Evolutionary conservation across 2,888 invertebrate species (phyloP).

Genomic region (Scaptodrosophila latifasciaeformis): DNA sequence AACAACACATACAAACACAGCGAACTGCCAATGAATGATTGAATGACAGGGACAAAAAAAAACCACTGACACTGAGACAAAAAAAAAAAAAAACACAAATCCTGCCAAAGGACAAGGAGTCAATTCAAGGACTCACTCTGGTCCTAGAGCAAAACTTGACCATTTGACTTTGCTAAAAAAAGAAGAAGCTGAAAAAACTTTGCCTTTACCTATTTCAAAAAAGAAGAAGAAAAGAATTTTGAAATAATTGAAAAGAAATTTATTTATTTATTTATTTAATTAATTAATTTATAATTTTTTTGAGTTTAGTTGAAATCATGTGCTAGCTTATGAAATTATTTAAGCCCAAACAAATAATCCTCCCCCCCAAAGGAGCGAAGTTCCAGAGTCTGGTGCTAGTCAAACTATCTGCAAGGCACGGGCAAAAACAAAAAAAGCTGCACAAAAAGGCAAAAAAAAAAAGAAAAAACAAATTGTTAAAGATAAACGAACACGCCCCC

Average conservation of each 20-base stretch:
- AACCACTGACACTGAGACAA: slow-evolving; percentile 21
- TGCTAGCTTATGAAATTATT: too few species aligned
- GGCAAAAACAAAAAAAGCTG: slow-evolving; percentile 2
- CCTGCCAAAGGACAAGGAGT: too few species aligned
- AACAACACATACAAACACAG: slow-evolving; percentile 10
- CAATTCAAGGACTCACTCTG: too few species aligned
- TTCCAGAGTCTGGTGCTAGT: slow-evolving; percentile 74
- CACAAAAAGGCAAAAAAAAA: slow-evolving; percentile 20
- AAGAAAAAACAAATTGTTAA: slow-evolving; percentile 24
- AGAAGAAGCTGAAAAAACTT: slow-evolving; percentile 6
- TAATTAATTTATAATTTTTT: slow-evolving; percentile 10
- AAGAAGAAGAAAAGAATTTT: slow-evolving; percentile 30
- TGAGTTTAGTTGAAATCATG: slow-evolving; percentile 24
- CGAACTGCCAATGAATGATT: neutral
- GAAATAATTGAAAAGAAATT: slow-evolving; percentile 28
- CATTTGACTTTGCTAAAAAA: slow-evolving; percentile 10
- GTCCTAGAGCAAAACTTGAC: too few species aligned
- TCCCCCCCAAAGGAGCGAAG: slow-evolving; percentile 41
- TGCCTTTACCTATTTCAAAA: too few species aligned
- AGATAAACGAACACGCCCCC: slow-evolving; percentile 42
- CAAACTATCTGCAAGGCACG: slow-evolving; percentile 64
- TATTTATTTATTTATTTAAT: slow-evolving; percentile 54
- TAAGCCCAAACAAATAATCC: slow-evolving; percentile 41
- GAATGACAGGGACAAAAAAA: slow-evolving; percentile 24
- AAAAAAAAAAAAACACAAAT: slow-evolving; percentile 10